Evolutionary conservation across 2,113 vertebrate genomes (phyloP).

Genomic region (Malurus cyaneus): DNA sequence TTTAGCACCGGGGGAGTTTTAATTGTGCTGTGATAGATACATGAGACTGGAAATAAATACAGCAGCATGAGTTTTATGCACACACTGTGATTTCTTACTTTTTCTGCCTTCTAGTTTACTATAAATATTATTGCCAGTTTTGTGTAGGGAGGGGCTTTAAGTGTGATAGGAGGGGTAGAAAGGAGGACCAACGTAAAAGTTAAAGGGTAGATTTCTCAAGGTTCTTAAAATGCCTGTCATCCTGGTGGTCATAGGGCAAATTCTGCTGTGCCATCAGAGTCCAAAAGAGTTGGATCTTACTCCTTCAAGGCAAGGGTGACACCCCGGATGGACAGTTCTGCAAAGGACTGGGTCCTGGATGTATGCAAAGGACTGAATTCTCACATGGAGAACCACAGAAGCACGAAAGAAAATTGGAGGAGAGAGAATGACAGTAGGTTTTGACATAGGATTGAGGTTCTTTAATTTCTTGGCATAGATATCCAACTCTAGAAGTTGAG

Average conservation of each 20-base stretch:
- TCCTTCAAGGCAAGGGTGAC: background rate
- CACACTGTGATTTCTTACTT: background rate
- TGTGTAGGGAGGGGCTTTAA: background rate
- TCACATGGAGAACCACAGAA: background rate
- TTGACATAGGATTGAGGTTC: background rate
- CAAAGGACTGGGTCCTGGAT: too few species aligned
- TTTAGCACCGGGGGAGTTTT: background rate
- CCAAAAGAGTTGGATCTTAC: background rate
- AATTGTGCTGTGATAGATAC: background rate
- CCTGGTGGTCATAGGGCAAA: background rate
- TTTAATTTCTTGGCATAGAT: background rate
- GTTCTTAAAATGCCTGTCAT: background rate
- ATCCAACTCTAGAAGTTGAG: background rate
- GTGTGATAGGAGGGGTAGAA: background rate
- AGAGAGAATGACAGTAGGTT: background rate
- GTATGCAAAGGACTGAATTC: accelerated
- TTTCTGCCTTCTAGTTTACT: background rate
- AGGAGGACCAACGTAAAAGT: background rate
- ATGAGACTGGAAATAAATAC: background rate
- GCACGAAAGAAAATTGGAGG: background rate
- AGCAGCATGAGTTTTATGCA: background rate
- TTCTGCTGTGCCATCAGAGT: background rate
- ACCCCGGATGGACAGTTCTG: background rate
- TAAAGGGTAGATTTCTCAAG: background rate
- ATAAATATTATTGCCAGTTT: background rate